Evolutionary conservation across 2,888 invertebrate species (phyloP).

Genomic region (Agrochola litura): DNA sequence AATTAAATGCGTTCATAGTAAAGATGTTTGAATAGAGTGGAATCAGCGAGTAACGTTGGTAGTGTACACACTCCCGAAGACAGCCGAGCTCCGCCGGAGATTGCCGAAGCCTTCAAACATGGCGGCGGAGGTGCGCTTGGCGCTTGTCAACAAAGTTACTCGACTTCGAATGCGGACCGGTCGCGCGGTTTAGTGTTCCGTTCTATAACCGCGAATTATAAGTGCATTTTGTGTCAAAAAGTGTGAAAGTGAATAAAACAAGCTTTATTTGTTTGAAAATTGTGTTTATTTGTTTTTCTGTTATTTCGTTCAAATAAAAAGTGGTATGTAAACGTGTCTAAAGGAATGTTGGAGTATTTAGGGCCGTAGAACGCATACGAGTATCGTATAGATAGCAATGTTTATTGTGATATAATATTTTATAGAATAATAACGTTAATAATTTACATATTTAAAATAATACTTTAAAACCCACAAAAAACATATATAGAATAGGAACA

Average conservation of each 20-base stretch:
- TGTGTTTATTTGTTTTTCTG: slow-evolving; percentile 62
- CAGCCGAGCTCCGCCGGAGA: slow-evolving; percentile 77
- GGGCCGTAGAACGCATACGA: slow-evolving; percentile 42
- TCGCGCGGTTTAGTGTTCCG: slow-evolving; percentile 75
- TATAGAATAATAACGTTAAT: slow-evolving; percentile 1
- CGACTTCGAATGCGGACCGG: slow-evolving; percentile 76
- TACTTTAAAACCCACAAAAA: not conserved
- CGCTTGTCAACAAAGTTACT: slow-evolving; percentile 89
- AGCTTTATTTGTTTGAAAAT: slow-evolving; percentile 53
- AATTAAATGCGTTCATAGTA: slow-evolving; percentile 25
- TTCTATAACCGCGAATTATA: slow-evolving; percentile 68
- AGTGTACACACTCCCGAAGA: slow-evolving; percentile 69
- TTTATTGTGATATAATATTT: slow-evolving; percentile 38
- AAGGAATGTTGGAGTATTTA: slow-evolving; percentile 75
- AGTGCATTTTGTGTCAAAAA: slow-evolving; percentile 71
- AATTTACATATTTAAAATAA: not conserved
- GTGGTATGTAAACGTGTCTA: slow-evolving; percentile 69
- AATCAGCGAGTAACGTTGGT: slow-evolving; percentile 63
- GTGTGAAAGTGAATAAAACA: slow-evolving; percentile 75
- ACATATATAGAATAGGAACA: not conserved
- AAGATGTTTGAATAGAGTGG: slow-evolving; percentile 56
- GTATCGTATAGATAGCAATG: slow-evolving; percentile 40
- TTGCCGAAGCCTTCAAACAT: slow-evolving; percentile 83
- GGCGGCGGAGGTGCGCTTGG: slow-evolving; percentile 82
- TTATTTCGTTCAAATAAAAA: slow-evolving; percentile 60